Base-by-base conservation (phyloP, 2,888 invertebrate species). In the Loripinus fragilis region DNA sequence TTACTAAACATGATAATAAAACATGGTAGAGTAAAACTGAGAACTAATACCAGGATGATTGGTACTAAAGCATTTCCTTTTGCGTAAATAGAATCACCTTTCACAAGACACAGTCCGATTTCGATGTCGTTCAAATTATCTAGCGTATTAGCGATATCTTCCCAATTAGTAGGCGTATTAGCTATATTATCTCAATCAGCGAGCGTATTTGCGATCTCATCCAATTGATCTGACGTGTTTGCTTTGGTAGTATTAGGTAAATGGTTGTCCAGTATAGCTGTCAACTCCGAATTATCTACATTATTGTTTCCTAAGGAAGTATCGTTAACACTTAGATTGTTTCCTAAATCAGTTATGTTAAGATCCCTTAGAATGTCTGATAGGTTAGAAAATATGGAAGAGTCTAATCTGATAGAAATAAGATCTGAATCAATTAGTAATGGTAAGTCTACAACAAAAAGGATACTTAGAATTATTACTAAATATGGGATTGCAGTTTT, bases 391-490 rank as follows among this genome's bases (percentile, higher is more conserved):
- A 52, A 52, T 1, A 3, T 23, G 10, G 25, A 23, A 5, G 3
- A 2, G 25, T 52, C 25, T 52, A 52, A 10, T 7, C 2, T 52
- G 23, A 60, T 20, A 3, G 60, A 33, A 33, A 20, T n/a, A 15
- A 5, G 3, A 1, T 60, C 33, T 5, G 60, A 17, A 28, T 30
- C 30, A 17, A 60, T 60, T 1, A 60, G 15, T 15, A 60, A 60
- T 60, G 60, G 60, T 28, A 60, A 23, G 20, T 60, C 60, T 17
- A 60, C 20, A 20, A 60, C 20, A 28, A 60, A 33, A 60, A 60
- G 17, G 2, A 30, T 10, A 33, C 7, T 23, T 17, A 23, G 5
- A 33, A 60, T 60, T 7, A 30, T 60, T 1, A 33, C 2, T 1
- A 60, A 17, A 23, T 60, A 60, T 20, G 60, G 10, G 12, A 33